Conservation (phyloP, 1,140 invertebrate species). For the Manduca sexta region DNA sequence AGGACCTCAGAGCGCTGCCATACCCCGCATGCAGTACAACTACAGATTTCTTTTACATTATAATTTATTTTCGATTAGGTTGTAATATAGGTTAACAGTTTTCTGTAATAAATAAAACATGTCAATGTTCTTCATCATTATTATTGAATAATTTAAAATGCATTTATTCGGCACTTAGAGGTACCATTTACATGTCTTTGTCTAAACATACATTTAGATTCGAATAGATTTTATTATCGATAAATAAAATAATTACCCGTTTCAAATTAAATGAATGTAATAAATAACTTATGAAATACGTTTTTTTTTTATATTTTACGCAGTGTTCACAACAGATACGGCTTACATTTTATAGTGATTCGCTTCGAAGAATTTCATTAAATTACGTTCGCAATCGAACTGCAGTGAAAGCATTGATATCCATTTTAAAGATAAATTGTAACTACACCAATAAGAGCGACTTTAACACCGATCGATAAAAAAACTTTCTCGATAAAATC, state of each 20-base stretch:
- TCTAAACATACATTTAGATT: slow-evolving; percentile 59
- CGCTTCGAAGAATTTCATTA: slow-evolving; percentile 2
- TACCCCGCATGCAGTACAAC: too few species aligned
- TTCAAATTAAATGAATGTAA: slow-evolving; percentile 16
- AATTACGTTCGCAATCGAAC: neutral
- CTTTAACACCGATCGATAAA: slow-evolving; percentile 18
- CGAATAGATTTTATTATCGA: slow-evolving; percentile 32
- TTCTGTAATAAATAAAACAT: slow-evolving; percentile 38
- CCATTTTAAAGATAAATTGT: neutral
- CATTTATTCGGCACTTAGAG: slow-evolving; percentile 43
- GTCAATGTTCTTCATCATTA: slow-evolving; percentile 26
- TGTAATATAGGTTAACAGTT: neutral
- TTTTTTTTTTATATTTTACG: neutral
- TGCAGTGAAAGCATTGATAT: too few species aligned
- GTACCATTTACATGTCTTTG: slow-evolving; percentile 53
- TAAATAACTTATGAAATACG: neutral
- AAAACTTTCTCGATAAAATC: slow-evolving; percentile 14
- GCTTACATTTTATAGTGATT: slow-evolving; percentile 1
- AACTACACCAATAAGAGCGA: slow-evolving; percentile 19
- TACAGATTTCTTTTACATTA: too few species aligned
- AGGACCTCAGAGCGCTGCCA: too few species aligned
- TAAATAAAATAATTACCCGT: slow-evolving; percentile 45
- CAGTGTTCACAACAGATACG: neutral
- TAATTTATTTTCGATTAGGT: too few species aligned
- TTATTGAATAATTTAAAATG: slow-evolving; percentile 65